Percentiles rank a stretch among this genome's conserved stretches.
phyloP scores from a whole-genome alignment of 2,113 vertebrate species.

The Prionailurus bengalensis region DNA sequence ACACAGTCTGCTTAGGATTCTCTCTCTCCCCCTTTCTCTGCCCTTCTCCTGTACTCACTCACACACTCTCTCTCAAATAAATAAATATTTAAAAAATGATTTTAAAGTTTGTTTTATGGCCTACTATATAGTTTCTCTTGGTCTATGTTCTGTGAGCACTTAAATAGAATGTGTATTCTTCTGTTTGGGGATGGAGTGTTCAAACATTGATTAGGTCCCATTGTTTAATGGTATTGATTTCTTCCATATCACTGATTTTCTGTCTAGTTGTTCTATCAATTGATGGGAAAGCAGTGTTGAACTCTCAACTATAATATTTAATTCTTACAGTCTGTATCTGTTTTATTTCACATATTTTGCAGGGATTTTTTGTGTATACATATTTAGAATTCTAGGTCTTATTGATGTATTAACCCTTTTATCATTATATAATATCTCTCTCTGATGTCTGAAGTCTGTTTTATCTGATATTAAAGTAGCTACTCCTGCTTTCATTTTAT shows the following conservation, averaged over 20 bases:
- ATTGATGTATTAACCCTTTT: background rate
- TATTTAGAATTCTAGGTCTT: slow-evolving; percentile 9
- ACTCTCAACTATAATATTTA: background rate
- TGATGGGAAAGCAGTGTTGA: background rate
- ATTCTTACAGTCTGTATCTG: background rate
- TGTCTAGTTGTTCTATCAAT: background rate
- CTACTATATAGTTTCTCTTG: background rate
- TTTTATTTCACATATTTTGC: slow-evolving; percentile 10
- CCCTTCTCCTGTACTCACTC: too few relatives aligned
- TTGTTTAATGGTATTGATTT: background rate
- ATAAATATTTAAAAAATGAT: too few relatives aligned
- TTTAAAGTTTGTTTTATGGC: background rate
- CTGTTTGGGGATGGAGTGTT: background rate
- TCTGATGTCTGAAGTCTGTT: background rate
- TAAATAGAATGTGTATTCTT: background rate
- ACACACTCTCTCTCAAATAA: too few relatives aligned
- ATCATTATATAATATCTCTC: background rate
- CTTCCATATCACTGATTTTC: background rate
- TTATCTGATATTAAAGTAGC: background rate
- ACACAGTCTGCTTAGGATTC: too few relatives aligned
- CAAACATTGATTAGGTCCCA: background rate
- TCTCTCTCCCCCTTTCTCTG: too few relatives aligned
- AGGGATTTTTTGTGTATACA: background rate
- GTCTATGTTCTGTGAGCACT: background rate
- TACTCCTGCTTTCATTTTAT: background rate